Percentiles rank a stretch among this genome's conserved stretches.
phyloP scores from a whole-genome alignment of 2,797 vertebrate species.

The Lindbergichthys nudifrons region DNA sequence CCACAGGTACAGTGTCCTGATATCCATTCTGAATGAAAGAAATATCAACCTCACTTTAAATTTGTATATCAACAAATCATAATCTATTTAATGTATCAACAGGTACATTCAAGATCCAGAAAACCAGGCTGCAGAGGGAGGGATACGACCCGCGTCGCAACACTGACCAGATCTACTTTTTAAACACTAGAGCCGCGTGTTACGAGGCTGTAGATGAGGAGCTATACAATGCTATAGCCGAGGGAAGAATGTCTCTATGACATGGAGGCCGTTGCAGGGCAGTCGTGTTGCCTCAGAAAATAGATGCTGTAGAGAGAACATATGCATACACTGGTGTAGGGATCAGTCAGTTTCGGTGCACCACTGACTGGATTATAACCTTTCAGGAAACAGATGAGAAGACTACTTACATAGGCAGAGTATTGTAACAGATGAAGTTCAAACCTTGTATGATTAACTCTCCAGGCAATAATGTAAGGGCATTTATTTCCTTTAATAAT shows the following conservation, averaged over 20 bases:
- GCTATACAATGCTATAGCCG: conserved; percentile 82
- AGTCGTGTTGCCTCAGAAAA: conserved; percentile 39
- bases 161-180: conserved; percentile 89
- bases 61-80: neutral
- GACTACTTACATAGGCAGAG: conserved; percentile 58
- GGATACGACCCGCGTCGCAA: conserved; percentile 89
- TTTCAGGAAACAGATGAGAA: conserved; percentile 55
- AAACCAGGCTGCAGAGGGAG: conserved; percentile 91
- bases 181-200: conserved; percentile 85
- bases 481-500: conserved; percentile 55
- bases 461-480: conserved; percentile 45
- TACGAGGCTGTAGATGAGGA: conserved; percentile 87
- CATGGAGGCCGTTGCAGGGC: conserved; percentile 19
- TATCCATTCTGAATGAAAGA: neutral
- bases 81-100: conserved; percentile 12
- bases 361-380: conserved; percentile 46
- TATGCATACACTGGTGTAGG: conserved; percentile 11
- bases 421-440: conserved; percentile 66
- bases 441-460: conserved; percentile 77
- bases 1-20: conserved; percentile 86
- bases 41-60: neutral
- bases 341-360: conserved; percentile 29
- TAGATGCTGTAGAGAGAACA: conserved; percentile 36
- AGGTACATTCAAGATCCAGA: conserved; percentile 98
- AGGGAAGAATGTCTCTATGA: conserved; percentile 88